Evolutionary conservation across 2,797 vertebrate species (phyloP).

Genomic region (Oryzias dopingdopingensis): DNA sequence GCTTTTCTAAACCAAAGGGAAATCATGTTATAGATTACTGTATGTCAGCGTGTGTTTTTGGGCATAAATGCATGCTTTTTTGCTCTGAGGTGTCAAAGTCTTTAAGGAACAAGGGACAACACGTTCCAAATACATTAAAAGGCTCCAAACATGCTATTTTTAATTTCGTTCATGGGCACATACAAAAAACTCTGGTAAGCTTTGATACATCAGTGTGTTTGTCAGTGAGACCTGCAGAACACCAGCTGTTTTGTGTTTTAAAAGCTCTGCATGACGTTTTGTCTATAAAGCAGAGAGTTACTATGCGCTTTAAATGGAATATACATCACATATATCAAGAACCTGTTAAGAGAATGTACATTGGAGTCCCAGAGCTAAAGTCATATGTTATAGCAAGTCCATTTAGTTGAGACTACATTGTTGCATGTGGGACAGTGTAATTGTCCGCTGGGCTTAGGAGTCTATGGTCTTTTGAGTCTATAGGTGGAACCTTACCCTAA

Average conservation of each 20-base stretch:
- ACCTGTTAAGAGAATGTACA: conserved; percentile 78
- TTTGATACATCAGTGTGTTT: conserved; percentile 45
- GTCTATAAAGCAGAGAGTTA: conserved; percentile 71
- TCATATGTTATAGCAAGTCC: conserved; percentile 68
- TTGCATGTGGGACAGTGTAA: conserved; percentile 63
- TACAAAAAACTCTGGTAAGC: conserved; percentile 29
- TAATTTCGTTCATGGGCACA: conserved; percentile 7
- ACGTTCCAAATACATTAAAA: not conserved
- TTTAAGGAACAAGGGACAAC: conserved; percentile 4
- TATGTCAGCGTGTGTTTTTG: conserved; percentile 47
- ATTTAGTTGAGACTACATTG: conserved; percentile 76
- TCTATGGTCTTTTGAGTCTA: conserved; percentile 42
- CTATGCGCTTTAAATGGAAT: conserved; percentile 64
- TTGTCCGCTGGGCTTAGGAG: conserved; percentile 66
- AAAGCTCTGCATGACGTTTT: conserved; percentile 61
- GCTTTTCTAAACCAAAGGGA: conserved; percentile 66
- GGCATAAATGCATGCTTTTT: conserved; percentile 19
- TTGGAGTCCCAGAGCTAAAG: conserved; percentile 64
- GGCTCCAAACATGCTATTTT: not conserved
- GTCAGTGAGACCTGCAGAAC: conserved; percentile 49
- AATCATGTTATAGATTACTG: conserved; percentile 60
- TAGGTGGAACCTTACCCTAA: conserved; percentile 48
- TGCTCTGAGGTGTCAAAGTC: conserved; percentile 20
- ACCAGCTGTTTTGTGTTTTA: conserved; percentile 67
- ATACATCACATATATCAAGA: conserved; percentile 75